These are phyloP conservation scores for Pygoscelis antarcticus DNA, from an alignment of 2,113 vertebrate species.

Conservation along the genomic window DNA sequence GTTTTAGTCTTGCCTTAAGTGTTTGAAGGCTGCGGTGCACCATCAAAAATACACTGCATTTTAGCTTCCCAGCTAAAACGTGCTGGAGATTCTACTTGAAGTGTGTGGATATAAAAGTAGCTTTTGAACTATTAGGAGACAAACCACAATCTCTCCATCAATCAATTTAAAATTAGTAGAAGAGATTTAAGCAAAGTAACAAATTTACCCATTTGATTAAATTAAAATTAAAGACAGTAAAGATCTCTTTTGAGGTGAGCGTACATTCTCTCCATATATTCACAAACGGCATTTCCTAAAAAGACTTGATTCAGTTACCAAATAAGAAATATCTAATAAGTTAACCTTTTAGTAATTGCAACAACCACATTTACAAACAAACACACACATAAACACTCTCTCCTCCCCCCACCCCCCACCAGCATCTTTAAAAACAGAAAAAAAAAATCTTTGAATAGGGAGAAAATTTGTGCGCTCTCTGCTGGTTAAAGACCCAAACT, in stretches of 20 bases:
- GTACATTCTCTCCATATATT: not conserved
- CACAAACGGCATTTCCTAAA: not conserved
- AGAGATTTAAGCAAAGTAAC: not conserved
- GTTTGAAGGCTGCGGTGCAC: not conserved
- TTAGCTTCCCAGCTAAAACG: not conserved
- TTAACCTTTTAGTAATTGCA: not conserved
- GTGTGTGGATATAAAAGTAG: not conserved
- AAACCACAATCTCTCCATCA: not conserved
- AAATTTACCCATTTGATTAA: not conserved
- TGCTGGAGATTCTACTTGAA: not conserved
- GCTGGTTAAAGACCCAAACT: not conserved
- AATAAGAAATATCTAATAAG: not conserved
- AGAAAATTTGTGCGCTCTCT: not conserved
- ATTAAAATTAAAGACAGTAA: not conserved
- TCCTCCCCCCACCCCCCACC: rapidly evolving
- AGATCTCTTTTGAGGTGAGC: not conserved
- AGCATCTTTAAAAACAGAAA: not conserved
- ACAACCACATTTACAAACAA: not conserved
- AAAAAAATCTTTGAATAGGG: not conserved
- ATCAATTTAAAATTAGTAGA: not conserved
- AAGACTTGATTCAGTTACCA: not conserved
- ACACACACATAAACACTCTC: too few relatives aligned
- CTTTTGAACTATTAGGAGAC: not conserved
- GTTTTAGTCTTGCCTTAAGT: not conserved
- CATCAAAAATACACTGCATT: not conserved